Conservation (phyloP, 1,140 invertebrate genomes). For the Cotesia vestalis region DNA sequence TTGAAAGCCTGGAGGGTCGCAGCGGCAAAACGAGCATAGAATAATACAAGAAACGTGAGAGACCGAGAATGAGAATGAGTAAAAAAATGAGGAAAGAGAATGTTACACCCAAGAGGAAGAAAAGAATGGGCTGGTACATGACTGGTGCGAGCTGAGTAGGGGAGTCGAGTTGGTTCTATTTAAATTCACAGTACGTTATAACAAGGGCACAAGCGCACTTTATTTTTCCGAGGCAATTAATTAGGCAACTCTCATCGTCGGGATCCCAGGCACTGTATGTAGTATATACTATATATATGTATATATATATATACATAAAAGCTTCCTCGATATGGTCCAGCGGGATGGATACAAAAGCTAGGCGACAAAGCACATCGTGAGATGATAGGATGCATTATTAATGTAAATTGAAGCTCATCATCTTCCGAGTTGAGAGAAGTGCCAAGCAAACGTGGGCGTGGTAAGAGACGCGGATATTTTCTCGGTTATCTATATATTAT, state of each 20-base stretch:
- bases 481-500: too few relatives aligned
- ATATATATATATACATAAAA: too few relatives aligned
- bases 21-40: conserved; percentile 3
- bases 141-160: not conserved
- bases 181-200: conserved; percentile 30
- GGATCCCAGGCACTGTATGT: not conserved
- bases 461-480: too few relatives aligned
- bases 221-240: conserved; percentile 37
- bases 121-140: conserved; percentile 12
- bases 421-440: not conserved
- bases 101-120: conserved; percentile 3
- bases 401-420: conserved; percentile 39
- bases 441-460: not conserved
- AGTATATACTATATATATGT: not conserved
- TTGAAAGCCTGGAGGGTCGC: not conserved
- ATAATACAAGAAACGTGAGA: not conserved
- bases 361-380: conserved; percentile 26
- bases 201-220: conserved; percentile 27
- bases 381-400: conserved; percentile 40
- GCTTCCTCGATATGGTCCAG: conserved; percentile 2
- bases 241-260: conserved; percentile 8
- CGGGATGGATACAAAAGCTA: conserved; percentile 21
- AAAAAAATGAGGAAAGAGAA: conserved; percentile 4
- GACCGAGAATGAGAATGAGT: conserved; percentile 8
- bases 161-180: conserved; percentile 22